Base-by-base conservation (phyloP, 92 coral and sea anemone genomes). In the Epizoanthus stellaris region DNA sequence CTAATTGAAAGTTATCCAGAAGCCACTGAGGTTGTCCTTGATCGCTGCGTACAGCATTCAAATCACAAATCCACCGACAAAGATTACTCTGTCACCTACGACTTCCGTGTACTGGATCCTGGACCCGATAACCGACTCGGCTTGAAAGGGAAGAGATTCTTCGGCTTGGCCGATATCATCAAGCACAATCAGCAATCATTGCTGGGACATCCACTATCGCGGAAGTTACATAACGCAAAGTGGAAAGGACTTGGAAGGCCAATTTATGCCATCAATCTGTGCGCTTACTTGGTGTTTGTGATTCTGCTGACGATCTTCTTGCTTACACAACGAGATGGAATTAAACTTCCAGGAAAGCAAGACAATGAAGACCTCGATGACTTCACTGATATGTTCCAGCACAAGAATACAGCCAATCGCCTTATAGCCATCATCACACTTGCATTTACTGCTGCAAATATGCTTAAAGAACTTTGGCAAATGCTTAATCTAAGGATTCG, bases 121-220 rank as follows among this genome's bases (percentile, higher is more conserved):
- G 98, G 96, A 3, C 98, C 98, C 11, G 90, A 91, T 13, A 90
- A 76, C 54, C 85, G 71, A 3, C 86, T 83, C 2, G 20, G 69
- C 23, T 5, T 76, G 38, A 54, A 45, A 4, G 93, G 92, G 13
- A 47, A 81, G 67, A 77, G 77, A 47, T 94, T 93, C 88, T 80
- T 90, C 49, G 90, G 94, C 5, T 81, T 89, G 9, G 30, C 70
- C 43, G 53, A 79, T 25, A 93, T 93, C 94, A 84, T 91, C 36
- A 62, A 93, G 39, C 73, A 88, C 72, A 76, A 89, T n/a, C 98
- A 75, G 4, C 90, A 86, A 68, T 75, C 92, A 13, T 86, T 94
- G 64, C 93, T 94, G 39, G 85, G 85, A 11, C 95, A 94, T 74
- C 95, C 98, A 10, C 95, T 94, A 6, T 91, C 95, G 14, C 85